phyloP scores from a whole-genome alignment of 35 echinoderm and acorn worm species.

The Strongylocentrotus purpuratus region DNA sequence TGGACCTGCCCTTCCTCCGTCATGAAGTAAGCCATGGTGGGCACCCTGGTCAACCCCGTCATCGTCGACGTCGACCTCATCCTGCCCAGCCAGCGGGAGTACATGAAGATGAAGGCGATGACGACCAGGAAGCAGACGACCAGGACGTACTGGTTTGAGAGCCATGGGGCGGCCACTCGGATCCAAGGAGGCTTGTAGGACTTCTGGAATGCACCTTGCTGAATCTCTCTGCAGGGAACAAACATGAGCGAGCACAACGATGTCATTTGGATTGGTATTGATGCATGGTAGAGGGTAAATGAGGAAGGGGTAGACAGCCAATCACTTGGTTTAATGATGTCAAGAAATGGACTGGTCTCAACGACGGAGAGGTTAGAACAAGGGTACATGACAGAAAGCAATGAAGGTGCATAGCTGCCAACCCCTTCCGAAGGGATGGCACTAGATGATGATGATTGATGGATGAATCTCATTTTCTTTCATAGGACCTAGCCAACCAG shows the following conservation, averaged over 20 bases:
- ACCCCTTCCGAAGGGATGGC: too few species aligned
- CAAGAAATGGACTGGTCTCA: too few species aligned
- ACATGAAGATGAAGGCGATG: slow-evolving; percentile 76
- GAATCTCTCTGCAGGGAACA: slow-evolving; percentile 79
- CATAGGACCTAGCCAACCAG: background rate
- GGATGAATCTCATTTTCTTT: background rate
- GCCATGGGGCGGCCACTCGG: slow-evolving; percentile 59
- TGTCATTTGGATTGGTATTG: too few species aligned
- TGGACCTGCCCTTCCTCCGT: slow-evolving; percentile 95
- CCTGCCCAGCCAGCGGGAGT: slow-evolving; percentile 79
- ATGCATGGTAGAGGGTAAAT: too few species aligned
- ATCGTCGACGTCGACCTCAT: slow-evolving; percentile 45
- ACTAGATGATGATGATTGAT: background rate
- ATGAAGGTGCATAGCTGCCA: too few species aligned
- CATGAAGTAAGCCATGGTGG: slow-evolving; percentile 99
- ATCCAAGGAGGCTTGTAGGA: slow-evolving; percentile 87
- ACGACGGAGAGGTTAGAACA: too few species aligned
- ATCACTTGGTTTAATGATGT: too few species aligned
- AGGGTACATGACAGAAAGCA: too few species aligned
- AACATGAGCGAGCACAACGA: background rate
- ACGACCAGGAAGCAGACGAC: slow-evolving; percentile 88
- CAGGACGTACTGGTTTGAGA: slow-evolving; percentile 92
- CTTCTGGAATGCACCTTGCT: slow-evolving; percentile 87
- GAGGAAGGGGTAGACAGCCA: too few species aligned
- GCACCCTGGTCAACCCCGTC: slow-evolving; percentile 65